A percentile compares a stretch with the other conserved stretches of the same genome.
phyloP scores from a whole-genome alignment of 2,113 vertebrate species.

The Ardeotis arabs region DNA sequence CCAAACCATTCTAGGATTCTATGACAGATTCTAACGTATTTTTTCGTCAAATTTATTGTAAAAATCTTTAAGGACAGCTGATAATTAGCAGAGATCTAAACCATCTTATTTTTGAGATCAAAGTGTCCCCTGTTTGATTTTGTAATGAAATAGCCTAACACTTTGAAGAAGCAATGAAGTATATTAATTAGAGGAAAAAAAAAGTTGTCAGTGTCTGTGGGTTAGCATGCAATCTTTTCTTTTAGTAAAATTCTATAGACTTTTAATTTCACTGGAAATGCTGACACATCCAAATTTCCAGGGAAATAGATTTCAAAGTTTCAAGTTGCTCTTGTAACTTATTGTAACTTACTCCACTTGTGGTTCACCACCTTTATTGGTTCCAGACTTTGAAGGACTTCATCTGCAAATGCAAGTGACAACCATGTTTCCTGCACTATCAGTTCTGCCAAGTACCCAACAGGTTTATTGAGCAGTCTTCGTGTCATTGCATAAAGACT shows the following conservation, averaged over 20 bases:
- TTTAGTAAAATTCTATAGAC: background rate
- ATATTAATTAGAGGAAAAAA: background rate
- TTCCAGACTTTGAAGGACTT: background rate
- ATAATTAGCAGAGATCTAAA: slow-evolving; percentile 48
- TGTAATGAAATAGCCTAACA: background rate
- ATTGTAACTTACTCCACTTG: background rate
- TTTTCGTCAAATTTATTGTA: background rate
- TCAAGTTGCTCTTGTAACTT: background rate
- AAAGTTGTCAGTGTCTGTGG: background rate
- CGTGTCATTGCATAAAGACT: background rate
- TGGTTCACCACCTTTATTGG: background rate
- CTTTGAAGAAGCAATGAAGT: slow-evolving; percentile 51
- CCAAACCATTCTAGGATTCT: no score
- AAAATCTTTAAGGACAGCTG: slow-evolving; percentile 39
- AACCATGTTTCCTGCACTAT: background rate
- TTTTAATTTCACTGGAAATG: background rate
- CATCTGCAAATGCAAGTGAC: background rate
- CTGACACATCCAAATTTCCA: background rate
- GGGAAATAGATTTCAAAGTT: background rate
- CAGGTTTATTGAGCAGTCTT: background rate
- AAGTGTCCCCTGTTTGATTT: slow-evolving; percentile 29
- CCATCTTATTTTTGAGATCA: slow-evolving; percentile 44
- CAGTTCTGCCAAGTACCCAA: background rate
- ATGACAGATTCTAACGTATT: background rate
- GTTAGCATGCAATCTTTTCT: background rate